phyloP scores from a whole-genome alignment of 2,888 invertebrate species.

The Spisula subtruncata region DNA sequence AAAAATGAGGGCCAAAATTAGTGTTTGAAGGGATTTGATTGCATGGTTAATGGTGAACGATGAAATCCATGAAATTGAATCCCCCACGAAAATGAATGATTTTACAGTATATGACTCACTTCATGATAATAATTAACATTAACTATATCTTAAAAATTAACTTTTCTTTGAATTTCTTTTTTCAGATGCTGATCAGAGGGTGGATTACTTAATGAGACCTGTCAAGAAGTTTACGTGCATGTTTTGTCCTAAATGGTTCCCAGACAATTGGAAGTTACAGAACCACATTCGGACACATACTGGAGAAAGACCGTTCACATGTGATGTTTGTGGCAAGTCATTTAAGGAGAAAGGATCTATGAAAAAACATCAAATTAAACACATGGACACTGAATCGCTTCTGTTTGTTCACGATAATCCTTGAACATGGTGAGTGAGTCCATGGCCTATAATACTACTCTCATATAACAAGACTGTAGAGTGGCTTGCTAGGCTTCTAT shows the following conservation, averaged over 20 bases:
- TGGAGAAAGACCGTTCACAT: constrained; percentile 41
- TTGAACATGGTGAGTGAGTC: too few species aligned
- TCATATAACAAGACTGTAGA: too few species aligned
- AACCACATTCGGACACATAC: constrained; percentile 43
- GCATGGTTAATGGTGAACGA: too few species aligned
- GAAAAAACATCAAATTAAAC: constrained; percentile 19
- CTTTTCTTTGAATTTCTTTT: background rate
- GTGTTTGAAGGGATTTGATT: too few species aligned
- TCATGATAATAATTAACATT: too few species aligned
- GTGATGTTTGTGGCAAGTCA: constrained; percentile 26
- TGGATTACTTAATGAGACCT: background rate
- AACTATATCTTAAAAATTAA: too few species aligned
- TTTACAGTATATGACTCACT: too few species aligned
- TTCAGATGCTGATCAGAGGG: background rate
- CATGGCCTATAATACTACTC: too few species aligned
- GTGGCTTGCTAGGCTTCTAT: too few species aligned
- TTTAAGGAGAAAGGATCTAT: constrained; percentile 30
- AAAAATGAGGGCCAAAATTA: too few species aligned
- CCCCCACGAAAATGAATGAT: too few species aligned
- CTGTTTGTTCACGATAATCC: background rate
- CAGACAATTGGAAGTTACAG: constrained; percentile 33
- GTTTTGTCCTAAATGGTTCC: constrained; percentile 42
- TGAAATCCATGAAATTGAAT: too few species aligned
- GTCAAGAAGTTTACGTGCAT: background rate
- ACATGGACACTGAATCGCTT: background rate